phyloP scores from a whole-genome alignment of 2,113 vertebrate species.

The Willisornis vidua region DNA sequence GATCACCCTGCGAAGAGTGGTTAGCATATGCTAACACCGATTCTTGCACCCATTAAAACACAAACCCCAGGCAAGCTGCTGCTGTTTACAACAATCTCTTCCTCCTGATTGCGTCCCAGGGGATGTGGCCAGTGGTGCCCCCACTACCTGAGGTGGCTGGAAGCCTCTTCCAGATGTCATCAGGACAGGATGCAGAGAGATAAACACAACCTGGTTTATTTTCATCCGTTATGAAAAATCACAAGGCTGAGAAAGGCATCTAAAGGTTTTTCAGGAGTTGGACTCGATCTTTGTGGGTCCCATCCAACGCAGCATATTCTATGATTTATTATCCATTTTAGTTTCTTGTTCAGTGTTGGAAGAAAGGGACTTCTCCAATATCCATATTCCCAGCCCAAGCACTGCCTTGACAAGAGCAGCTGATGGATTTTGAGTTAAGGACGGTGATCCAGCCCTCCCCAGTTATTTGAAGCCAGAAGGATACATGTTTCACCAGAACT shows the following conservation, averaged over 20 bases:
- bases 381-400: not conserved
- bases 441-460: not conserved
- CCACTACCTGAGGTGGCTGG: not conserved
- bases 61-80: not conserved
- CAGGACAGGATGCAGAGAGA: not conserved
- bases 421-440: not conserved
- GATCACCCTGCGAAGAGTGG: constrained; percentile 48
- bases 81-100: not conserved
- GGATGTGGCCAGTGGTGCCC: not conserved
- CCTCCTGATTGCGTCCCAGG: not conserved
- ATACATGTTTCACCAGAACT: not conserved
- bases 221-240: not conserved
- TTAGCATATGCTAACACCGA: constrained; percentile 55
- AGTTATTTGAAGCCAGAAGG: not conserved
- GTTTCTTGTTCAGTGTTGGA: not conserved
- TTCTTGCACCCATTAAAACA: constrained; percentile 32
- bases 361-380: not conserved
- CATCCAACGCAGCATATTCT: not conserved
- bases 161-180: not conserved
- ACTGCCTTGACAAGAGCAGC: not conserved
- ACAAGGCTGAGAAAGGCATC: not conserved
- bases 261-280: not conserved
- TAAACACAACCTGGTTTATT: not conserved
- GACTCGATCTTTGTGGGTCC: not conserved
- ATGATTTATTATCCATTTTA: not conserved